Evolutionary conservation across 2,113 vertebrate genomes (phyloP).

Genomic region (Nerophis ophidion): DNA sequence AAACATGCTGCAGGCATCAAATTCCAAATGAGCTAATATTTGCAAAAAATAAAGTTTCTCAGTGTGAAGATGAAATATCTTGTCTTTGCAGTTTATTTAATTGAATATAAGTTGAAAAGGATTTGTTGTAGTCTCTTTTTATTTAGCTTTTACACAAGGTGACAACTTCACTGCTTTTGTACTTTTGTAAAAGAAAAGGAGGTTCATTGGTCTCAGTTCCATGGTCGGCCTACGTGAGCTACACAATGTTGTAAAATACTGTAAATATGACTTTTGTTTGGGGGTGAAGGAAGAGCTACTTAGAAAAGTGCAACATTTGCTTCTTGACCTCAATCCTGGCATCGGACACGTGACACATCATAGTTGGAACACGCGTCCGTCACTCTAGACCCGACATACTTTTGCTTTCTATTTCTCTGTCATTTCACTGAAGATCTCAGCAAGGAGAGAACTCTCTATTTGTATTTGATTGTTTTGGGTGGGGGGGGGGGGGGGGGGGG

Average conservation of each 20-base stretch:
- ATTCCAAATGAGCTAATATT: no score
- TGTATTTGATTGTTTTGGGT: conserved; percentile 18
- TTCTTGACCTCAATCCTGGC: conserved; percentile 58
- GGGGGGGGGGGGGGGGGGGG: background rate
- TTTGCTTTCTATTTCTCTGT: conserved; percentile 30
- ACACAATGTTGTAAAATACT: conserved; percentile 89
- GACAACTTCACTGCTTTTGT: no score
- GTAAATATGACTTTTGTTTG: conserved; percentile 82
- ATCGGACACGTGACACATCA: conserved; percentile 69
- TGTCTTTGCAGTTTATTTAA: no score
- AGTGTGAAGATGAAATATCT: no score
- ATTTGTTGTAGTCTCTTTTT: no score
- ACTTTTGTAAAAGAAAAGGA: conserved; percentile 27
- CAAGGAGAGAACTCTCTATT: conserved; percentile 23
- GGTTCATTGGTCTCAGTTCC: conserved; percentile 70
- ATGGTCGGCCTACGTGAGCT: conserved; percentile 57
- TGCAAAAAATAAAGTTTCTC: no score
- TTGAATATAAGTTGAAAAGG: no score
- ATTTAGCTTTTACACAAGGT: no score
- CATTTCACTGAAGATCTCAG: conserved; percentile 14
- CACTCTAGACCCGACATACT: conserved; percentile 24
- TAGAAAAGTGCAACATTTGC: conserved; percentile 37
- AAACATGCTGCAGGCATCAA: no score
- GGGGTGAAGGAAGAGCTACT: conserved; percentile 21
- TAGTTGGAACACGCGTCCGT: conserved; percentile 37